Conservation (phyloP, 2,797 vertebrate genomes). For the Rhinichthys osculus region DNA sequence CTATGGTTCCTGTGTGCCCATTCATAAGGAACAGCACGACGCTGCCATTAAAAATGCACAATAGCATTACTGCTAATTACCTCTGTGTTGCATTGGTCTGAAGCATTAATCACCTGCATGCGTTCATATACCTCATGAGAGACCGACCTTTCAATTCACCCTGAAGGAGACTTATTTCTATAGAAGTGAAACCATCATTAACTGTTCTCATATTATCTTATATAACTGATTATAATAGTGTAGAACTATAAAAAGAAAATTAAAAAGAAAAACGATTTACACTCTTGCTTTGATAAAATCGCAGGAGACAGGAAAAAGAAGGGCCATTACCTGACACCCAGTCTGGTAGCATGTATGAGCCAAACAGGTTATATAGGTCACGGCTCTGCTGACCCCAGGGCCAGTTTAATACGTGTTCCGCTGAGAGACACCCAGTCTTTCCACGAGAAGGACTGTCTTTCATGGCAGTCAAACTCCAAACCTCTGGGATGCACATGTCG, state of each 20-base stretch:
- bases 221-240: not conserved
- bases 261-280: not conserved
- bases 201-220: not conserved
- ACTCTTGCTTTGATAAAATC: not conserved
- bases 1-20: not conserved
- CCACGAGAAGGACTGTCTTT: not conserved
- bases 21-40: not conserved
- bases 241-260: not conserved
- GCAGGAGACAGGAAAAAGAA: not conserved
- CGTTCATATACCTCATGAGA: not conserved
- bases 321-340: not conserved
- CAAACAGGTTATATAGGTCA: conserved; percentile 25
- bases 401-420: conserved; percentile 29
- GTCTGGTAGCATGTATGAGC: conserved; percentile 8
- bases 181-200: not conserved
- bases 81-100: conserved; percentile 7
- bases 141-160: not conserved
- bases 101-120: not conserved
- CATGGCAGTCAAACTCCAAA: conserved; percentile 21
- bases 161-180: not conserved
- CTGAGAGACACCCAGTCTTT: conserved; percentile 30
- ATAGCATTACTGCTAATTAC: conserved; percentile 11
- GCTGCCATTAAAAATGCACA: conserved; percentile 15
- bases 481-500: conserved; percentile 47
- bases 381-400: conserved; percentile 4